phyloP scores from a whole-genome alignment of 2,888 invertebrate species.

The Pharmacophagus antenor region DNA sequence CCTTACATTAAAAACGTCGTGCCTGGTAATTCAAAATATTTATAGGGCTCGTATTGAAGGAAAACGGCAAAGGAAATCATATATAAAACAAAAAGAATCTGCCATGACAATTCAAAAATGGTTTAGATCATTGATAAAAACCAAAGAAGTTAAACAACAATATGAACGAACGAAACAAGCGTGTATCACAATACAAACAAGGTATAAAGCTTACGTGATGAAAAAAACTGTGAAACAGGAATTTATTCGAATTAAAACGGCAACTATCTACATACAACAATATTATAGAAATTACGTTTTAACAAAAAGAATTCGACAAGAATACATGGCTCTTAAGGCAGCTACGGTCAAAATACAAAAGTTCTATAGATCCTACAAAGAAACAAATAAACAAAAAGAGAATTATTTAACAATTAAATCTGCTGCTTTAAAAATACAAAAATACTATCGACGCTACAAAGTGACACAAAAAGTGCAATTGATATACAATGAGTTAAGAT shows the following conservation, averaged over 20 bases:
- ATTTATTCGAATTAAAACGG: slow-evolving; percentile 54
- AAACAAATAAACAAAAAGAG: slow-evolving; percentile 44
- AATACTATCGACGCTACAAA: slow-evolving; percentile 47
- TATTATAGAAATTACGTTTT: slow-evolving; percentile 56
- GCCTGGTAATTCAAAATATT: slow-evolving; percentile 58
- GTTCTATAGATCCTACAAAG: slow-evolving; percentile 49
- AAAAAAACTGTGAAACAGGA: slow-evolving; percentile 53
- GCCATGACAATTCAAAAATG: slow-evolving; percentile 67
- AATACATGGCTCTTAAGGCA: slow-evolving; percentile 47
- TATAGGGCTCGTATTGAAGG: slow-evolving; percentile 58
- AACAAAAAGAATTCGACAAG: slow-evolving; percentile 50
- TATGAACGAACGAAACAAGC: slow-evolving; percentile 55
- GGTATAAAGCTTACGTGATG: slow-evolving; percentile 56
- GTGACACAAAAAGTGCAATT: slow-evolving; percentile 46
- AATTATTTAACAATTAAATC: slow-evolving; percentile 43
- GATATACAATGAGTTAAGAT: slow-evolving; percentile 57
- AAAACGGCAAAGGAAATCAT: slow-evolving; percentile 48
- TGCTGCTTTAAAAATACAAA: slow-evolving; percentile 48
- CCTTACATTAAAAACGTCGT: slow-evolving; percentile 47
- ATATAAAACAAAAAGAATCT: slow-evolving; percentile 51
- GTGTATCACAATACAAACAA: slow-evolving; percentile 65
- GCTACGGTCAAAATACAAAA: slow-evolving; percentile 50
- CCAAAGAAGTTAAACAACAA: slow-evolving; percentile 45
- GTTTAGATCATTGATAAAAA: slow-evolving; percentile 58
- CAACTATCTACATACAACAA: slow-evolving; percentile 59